A percentile compares a stretch with the other conserved stretches of the same genome.
Conservation (phyloP, 2,797 vertebrate genomes). For the Pogoniulus pusillus region DNA sequence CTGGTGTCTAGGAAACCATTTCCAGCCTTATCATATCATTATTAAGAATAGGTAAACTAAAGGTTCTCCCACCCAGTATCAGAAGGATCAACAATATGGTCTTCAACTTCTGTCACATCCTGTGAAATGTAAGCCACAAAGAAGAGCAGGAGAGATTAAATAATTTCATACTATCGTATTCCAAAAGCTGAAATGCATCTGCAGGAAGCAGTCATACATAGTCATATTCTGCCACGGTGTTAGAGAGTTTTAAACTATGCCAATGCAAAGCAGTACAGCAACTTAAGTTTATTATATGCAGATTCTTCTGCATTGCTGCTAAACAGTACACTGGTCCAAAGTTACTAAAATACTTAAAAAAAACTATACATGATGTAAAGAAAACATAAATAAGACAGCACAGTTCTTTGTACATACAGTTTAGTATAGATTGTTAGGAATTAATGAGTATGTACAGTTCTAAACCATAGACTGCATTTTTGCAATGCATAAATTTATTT, state of each 20-base stretch:
- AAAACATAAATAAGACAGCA: slow-evolving; percentile 92
- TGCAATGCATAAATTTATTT: slow-evolving; percentile 75
- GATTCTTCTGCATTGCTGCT: slow-evolving; percentile 84
- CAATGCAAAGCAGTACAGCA: slow-evolving; percentile 75
- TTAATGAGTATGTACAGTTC: slow-evolving; percentile 83
- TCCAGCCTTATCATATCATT: neutral
- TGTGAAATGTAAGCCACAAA: neutral
- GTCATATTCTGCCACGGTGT: neutral
- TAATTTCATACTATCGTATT: neutral
- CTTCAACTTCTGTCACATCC: neutral
- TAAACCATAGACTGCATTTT: slow-evolving; percentile 79
- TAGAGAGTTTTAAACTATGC: slow-evolving; percentile 62
- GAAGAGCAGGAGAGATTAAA: neutral
- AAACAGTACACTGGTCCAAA: slow-evolving; percentile 89
- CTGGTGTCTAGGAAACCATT: neutral
- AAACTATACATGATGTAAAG: slow-evolving; percentile 91
- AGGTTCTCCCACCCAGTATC: neutral
- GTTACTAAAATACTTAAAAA: slow-evolving; percentile 91
- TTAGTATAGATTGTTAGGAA: slow-evolving; percentile 80
- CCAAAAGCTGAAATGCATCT: neutral
- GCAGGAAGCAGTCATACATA: neutral
- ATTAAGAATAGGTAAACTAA: neutral
- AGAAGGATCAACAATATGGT: neutral
- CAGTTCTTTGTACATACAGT: slow-evolving; percentile 84
- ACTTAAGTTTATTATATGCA: slow-evolving; percentile 89